phyloP scores from a whole-genome alignment of 2,888 invertebrate species.

The Scaptomyza reducta region DNA sequence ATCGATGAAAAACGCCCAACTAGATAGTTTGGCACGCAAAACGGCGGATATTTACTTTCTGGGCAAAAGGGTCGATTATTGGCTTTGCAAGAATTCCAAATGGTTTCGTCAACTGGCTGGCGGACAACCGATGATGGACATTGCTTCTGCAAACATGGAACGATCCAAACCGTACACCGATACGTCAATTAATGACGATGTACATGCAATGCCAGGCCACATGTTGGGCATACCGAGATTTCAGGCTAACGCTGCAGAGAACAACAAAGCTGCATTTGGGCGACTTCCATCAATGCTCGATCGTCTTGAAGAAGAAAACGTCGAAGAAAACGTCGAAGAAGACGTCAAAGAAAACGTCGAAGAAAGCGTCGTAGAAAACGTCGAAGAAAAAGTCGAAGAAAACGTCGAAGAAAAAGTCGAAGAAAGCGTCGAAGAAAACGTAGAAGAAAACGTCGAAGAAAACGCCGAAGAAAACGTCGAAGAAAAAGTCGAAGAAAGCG shows the following conservation, averaged over 20 bases:
- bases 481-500: no score
- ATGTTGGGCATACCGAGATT: no score
- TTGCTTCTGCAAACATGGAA: not conserved
- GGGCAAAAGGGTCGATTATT: slow-evolving; percentile 28
- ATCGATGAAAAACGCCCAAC: slow-evolving; percentile 21
- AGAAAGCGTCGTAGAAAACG: not conserved
- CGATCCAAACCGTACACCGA: not conserved
- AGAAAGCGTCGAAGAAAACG: no score
- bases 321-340: not conserved
- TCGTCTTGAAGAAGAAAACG: not conserved
- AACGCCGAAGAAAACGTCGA: not conserved
- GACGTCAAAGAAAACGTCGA: not conserved
- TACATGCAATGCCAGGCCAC: no score
- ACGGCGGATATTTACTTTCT: slow-evolving; percentile 36
- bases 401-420: not conserved
- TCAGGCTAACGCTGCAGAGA: no score
- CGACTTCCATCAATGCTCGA: not conserved
- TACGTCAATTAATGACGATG: not conserved
- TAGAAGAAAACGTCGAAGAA: no score
- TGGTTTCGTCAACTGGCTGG: slow-evolving; percentile 40
- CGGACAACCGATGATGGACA: slow-evolving; percentile 11
- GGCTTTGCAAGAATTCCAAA: slow-evolving; percentile 29
- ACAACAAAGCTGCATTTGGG: not conserved
- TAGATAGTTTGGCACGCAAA: slow-evolving; percentile 23
- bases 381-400: not conserved